Evolutionary conservation across 2,113 vertebrate species (phyloP).

Genomic region (Hyperopisus bebe): DNA sequence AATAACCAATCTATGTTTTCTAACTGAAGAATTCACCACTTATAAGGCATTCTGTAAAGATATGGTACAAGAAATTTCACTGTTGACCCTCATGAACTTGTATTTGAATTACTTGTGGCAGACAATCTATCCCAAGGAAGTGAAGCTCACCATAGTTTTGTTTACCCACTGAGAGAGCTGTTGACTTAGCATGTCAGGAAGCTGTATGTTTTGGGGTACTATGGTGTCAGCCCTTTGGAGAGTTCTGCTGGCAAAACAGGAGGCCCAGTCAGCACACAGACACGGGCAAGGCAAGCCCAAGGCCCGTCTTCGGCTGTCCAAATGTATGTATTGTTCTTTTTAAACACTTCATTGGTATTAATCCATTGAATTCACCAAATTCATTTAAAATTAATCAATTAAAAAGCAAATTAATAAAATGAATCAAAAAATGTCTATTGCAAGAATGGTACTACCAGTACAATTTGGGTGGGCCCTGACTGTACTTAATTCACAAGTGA

Average conservation of each 20-base stretch:
- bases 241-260: not conserved
- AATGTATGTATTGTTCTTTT: not conserved
- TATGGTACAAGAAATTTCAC: constrained; percentile 3
- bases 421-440: not conserved
- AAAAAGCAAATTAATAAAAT: not conserved
- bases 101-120: constrained; percentile 21
- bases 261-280: constrained; percentile 17
- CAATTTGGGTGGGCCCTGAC: not conserved
- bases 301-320: not conserved
- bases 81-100: not conserved
- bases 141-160: constrained; percentile 17
- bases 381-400: not conserved
- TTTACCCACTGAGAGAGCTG: constrained; percentile 23
- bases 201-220: constrained; percentile 21
- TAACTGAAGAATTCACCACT: not conserved
- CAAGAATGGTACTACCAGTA: not conserved
- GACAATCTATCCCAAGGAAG: not conserved
- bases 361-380: not conserved
- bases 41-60: not conserved
- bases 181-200: constrained; percentile 27
- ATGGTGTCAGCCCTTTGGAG: constrained; percentile 5
- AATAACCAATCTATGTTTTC: not conserved
- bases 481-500: not conserved
- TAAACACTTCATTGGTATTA: not conserved
- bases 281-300: not conserved